Evolutionary conservation across 92 coral and sea anemone genomes (phyloP), one percentile per base, ranked within the genome.

Genomic region (Palythoa grandiflora): DNA sequence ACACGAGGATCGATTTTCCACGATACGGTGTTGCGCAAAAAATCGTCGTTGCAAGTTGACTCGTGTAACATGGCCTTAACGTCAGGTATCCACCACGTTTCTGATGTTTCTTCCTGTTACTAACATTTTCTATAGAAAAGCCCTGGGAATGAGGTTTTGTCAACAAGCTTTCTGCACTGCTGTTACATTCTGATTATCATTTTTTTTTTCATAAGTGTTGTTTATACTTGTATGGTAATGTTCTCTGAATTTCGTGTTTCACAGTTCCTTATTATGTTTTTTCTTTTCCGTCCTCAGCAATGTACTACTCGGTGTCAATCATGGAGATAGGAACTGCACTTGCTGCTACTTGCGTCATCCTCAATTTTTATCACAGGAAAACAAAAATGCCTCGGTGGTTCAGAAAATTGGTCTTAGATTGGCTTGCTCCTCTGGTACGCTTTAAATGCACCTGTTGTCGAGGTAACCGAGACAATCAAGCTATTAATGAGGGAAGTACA

Each of bases 251-350:
- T 48, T 78, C 38, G 70, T 74, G 5, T 50, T 21, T 40, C 1
- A 8, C 16, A 60, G 12, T 9, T 36, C 11, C 10, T 47, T 9
- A n/a, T 9, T 17, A 14, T 1, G 28, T 28, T 28, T 28, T 28
- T 71, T 19, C n/a, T 36, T 74, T 73, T 68, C 83, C 21, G 17
- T 9, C 80, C 70, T 14, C 79, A 95, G 98, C 98, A 12, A 95
- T 95, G 98, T 95, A 95, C 79, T 95, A 95, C 90, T 95, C 98
- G 14, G 98, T 95, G 70, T 95, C 98, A 16, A 95, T 95, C 94
- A 95, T 95, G 98, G 98, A 95, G 60, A 95, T 95, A 79, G 98
- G 98, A 9, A 95, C 98, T 4, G 98, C 98, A 17, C 89, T 95
- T 1, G 98, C 96, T 0, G 98, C 98, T 19, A 95, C 98, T 8